phyloP scores from a whole-genome alignment of 2,888 invertebrate genomes.

The Argyresthia albistria region DNA sequence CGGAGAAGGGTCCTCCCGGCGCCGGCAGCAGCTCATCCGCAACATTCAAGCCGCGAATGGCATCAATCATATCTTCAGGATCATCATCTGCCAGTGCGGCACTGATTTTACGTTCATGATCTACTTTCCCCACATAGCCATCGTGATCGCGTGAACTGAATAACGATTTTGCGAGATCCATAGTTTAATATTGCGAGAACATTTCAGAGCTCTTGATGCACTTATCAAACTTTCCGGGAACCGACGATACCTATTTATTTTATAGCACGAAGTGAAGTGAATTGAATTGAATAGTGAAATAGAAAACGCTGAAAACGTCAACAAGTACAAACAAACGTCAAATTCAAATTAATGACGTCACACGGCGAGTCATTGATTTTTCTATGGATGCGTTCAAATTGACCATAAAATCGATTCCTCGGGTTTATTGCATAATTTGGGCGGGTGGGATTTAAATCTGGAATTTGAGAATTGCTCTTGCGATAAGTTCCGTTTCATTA shows the following conservation, averaged over 20 bases:
- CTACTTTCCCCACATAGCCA: conserved; percentile 91
- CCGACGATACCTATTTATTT: too few species aligned
- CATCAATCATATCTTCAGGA: conserved; percentile 75
- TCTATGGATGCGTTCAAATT: neutral
- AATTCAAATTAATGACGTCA: too few species aligned
- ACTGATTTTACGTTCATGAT: conserved; percentile 86
- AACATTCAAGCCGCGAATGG: conserved; percentile 78
- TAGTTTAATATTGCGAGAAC: conserved; percentile 38
- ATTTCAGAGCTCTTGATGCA: conserved; percentile 9
- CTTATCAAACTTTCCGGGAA: too few species aligned
- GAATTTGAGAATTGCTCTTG: too few species aligned
- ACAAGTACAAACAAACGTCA: too few species aligned
- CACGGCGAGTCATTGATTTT: neutral
- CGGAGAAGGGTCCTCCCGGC: conserved; percentile 94
- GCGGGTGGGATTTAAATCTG: too few species aligned
- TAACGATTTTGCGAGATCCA: conserved; percentile 94
- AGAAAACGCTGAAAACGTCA: too few species aligned
- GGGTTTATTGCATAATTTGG: too few species aligned
- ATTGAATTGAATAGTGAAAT: too few species aligned
- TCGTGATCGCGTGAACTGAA: conserved; percentile 90
- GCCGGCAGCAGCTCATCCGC: conserved; percentile 81
- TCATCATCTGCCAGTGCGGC: conserved; percentile 86
- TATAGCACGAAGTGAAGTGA: too few species aligned
- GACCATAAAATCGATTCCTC: too few species aligned
- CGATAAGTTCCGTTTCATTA: too few species aligned